These are phyloP conservation scores for Muschampia plurimacula DNA, from an alignment of 2,888 invertebrate genomes.

Conservation along the genomic window DNA sequence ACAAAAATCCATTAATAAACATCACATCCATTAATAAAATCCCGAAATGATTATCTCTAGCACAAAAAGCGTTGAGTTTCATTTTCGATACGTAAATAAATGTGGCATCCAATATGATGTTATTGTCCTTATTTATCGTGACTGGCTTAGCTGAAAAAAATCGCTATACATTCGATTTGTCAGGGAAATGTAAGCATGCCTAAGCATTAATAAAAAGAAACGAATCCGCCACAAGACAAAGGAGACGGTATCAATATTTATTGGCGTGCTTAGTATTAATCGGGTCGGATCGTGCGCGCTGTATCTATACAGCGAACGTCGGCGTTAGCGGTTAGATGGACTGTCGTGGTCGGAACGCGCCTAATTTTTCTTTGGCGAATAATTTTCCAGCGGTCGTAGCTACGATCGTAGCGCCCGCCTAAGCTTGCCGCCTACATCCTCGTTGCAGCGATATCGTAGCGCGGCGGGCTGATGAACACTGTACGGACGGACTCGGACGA, in stretches of 20 bases:
- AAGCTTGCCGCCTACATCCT: constrained; percentile 54
- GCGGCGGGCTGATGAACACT: background rate
- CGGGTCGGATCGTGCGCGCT: constrained; percentile 71
- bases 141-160: constrained; percentile 38
- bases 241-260: constrained; percentile 83
- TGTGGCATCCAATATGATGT: constrained; percentile 13
- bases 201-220: constrained; percentile 77
- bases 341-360: constrained; percentile 73
- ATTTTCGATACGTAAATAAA: constrained; percentile 20
- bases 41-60: background rate
- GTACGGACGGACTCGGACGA: constrained; percentile 11
- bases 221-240: constrained; percentile 82
- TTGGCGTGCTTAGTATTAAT: constrained; percentile 85
- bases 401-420: constrained; percentile 67
- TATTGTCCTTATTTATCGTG: constrained; percentile 37
- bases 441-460: constrained; percentile 43
- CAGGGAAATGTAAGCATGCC: constrained; percentile 73
- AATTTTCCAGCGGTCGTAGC: constrained; percentile 66
- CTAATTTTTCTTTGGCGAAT: constrained; percentile 74
- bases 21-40: background rate
- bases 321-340: constrained; percentile 70
- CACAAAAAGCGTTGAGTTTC: background rate
- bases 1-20: background rate
- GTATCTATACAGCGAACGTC: constrained; percentile 67
- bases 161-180: constrained; percentile 66